These are phyloP conservation scores for Squalus acanthias DNA, from an alignment of 2,797 vertebrate species.

Conservation along the genomic window DNA sequence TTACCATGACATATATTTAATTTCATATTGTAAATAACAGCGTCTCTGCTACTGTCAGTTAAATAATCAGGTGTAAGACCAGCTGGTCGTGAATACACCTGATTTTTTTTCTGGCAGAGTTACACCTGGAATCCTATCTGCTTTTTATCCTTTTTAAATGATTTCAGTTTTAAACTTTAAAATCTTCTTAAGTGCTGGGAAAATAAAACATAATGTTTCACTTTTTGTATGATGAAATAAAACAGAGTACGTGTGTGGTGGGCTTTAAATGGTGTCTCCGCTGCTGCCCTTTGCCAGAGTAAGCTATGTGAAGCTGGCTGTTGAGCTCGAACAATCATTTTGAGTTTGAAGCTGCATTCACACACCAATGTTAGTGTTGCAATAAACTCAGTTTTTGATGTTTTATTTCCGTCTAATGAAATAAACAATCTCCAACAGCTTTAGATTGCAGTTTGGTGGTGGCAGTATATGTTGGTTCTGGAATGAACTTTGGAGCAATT, in stretches of 20 bases:
- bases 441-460: neutral
- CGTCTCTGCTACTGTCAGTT: neutral
- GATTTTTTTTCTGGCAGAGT: neutral
- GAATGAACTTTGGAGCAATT: neutral
- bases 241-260: no score
- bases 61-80: neutral
- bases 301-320: neutral
- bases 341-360: neutral
- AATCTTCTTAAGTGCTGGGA: neutral
- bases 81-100: neutral
- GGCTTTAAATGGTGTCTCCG: no score
- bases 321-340: neutral
- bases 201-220: neutral
- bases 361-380: no score
- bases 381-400: neutral
- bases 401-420: neutral
- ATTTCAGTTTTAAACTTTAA: neutral
- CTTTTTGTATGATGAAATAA: neutral
- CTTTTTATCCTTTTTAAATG: neutral
- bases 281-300: no score
- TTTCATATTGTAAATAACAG: neutral
- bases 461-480: neutral
- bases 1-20: neutral
- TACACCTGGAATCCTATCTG: neutral
- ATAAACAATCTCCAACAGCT: neutral